Base-by-base conservation (phyloP, 2,888 invertebrate genomes). In the Hypercompe scribonia region DNA sequence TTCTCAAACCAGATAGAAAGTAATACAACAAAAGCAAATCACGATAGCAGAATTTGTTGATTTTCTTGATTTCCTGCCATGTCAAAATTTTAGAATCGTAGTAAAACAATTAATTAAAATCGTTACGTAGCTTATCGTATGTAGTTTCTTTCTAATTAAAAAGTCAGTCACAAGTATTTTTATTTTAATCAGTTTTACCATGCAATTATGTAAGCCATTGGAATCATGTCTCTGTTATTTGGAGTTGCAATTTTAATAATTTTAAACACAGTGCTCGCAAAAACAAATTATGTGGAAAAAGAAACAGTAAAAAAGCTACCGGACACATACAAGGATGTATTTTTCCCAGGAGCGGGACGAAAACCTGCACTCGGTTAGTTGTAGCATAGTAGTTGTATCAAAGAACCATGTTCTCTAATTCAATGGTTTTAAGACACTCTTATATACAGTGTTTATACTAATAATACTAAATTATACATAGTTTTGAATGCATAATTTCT, bases 341-440 rank as follows among this genome's bases (percentile, higher is more conserved):
- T 91, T 82, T 50, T 82, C n/a, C 79, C 83, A 15, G 86, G 84
- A 31, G 39, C 54, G n/a, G 73, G 74, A n/a, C 80, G 80, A 11
- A 87, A 75, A 75, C 86, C 87, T 18, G 80, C 81, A 18, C 81
- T 89, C 4, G 89, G 90, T 91, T 83, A 85, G 88, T 87, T 76
- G 24, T 61, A n/a, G n/a, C n/a, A n/a, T n/a, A n/a, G n/a, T n/a
- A n/a, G n/a, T 34, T 50, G 28, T 61, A 31, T 18, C 31, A 31
- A 31, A 18, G 10, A 31, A 8, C 31, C 31, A 1, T 31, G 31
- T 18, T 61, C 15, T 31, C 31, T 61, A 61, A 61, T 13, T 13
- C 28, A 28, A 58, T 28, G 13, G 11, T 13, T 58, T 28, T 28
- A 58, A 58, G 28, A 15, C 58, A 58, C 28, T 11, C 11, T 3